Base-by-base conservation (phyloP, 2,888 invertebrate species). In the Trissolcus japonicus region DNA sequence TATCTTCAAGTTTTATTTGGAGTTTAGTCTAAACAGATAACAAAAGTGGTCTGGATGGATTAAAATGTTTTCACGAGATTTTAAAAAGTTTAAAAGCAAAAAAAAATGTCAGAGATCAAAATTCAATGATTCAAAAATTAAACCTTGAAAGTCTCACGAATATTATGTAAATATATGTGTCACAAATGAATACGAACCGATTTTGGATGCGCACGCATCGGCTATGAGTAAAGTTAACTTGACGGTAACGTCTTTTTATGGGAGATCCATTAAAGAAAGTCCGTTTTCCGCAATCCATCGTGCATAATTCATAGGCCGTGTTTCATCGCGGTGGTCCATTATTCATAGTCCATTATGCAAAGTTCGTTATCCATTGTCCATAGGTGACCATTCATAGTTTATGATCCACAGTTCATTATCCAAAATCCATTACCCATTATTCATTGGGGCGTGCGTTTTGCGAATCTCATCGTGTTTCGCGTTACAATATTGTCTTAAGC, bases 361-460 rank as follows among this genome's bases (percentile, higher is more conserved):
- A 76, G 61, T 76, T 71, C 65, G 62, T 76, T 71, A 76, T 71
- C 71, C 66, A 76, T 71, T 76, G 63, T 76, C 71, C 61, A 76
- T 53, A 55, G 55, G 53, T 69, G 59, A 65, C n/a, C 55, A 76
- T 76, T 63, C 76, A 76, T 56, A 56, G 55, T 55, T 69, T 41
- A 75, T 35, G 54, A 21, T 65, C 68, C 59, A 65, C 43, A 17
- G 41, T 59, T 63, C 60, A 61, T 69, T 61, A 69, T 69, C 76
- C 65, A 76, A 76, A 67, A 65, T 75, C 67, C 59, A 57, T 68
- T 46, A 55, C 65, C 55, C 50, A 51, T 59, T 65, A 50, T 62
- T 55, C 61, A 54, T 61, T n/a, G 53, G 17, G 11, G 13, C 11
- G 54, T 14, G n/a, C 46, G 13, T 25, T 56, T 55, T 54, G 46